Conservation (phyloP, 2,888 invertebrate genomes). For the Brenthis ino region DNA sequence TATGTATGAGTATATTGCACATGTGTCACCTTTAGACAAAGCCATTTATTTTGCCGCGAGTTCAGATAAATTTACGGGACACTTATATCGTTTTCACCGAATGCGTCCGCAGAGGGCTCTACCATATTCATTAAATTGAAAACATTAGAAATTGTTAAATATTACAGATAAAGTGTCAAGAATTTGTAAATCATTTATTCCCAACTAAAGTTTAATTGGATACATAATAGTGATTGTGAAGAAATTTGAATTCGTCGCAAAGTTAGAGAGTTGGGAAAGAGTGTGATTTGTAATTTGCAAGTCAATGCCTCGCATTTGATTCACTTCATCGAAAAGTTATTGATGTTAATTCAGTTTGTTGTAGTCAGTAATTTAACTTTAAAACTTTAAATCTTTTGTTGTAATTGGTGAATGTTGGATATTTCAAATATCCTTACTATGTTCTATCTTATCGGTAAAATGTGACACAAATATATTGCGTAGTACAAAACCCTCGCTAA, state of each 20-base stretch:
- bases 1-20: too few species aligned
- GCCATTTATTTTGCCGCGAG: too few species aligned
- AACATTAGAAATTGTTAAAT: neutral
- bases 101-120: neutral
- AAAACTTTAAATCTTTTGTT: slow-evolving; percentile 14
- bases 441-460: too few species aligned
- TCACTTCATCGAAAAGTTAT: slow-evolving; percentile 37
- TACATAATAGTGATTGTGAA: slow-evolving; percentile 34
- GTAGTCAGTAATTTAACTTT: slow-evolving; percentile 14
- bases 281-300: slow-evolving; percentile 48
- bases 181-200: neutral
- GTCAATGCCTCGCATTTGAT: slow-evolving; percentile 44
- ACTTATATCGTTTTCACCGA: too few species aligned
- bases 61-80: neutral
- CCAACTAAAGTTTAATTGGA: slow-evolving; percentile 8
- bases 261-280: slow-evolving; percentile 45
- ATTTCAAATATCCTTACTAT: neutral
- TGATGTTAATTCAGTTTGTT: slow-evolving; percentile 36
- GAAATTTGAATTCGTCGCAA: slow-evolving; percentile 42
- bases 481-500: too few species aligned
- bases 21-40: too few species aligned
- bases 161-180: slow-evolving; percentile 1
- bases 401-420: slow-evolving; percentile 18
- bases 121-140: neutral
- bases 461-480: too few species aligned